These are phyloP conservation scores for Eurosta solidaginis DNA, from an alignment of 1,140 invertebrate species.

Conservation along the genomic window DNA sequence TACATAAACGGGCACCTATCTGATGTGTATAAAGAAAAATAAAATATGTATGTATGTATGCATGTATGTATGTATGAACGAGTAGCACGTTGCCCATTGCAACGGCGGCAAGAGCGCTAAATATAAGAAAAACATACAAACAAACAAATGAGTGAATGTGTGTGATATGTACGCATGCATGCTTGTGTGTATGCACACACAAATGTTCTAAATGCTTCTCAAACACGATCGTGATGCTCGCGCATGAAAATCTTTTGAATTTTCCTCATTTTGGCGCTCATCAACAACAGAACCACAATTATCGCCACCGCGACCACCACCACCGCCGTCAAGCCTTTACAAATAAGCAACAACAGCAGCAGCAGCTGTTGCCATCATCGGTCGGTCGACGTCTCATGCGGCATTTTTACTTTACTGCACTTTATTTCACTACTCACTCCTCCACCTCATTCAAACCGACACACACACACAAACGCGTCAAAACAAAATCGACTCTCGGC, in stretches of 20 bases:
- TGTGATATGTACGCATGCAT: background rate
- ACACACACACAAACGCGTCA: no score
- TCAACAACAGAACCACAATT: background rate
- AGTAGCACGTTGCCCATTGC: background rate
- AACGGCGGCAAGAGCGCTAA: background rate
- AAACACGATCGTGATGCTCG: slow-evolving; percentile 6
- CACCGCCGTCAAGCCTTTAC: slow-evolving; percentile 7
- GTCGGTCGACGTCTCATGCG: background rate
- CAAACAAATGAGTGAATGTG: background rate
- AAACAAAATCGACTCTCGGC: background rate
- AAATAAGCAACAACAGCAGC: background rate
- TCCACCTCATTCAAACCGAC: no score
- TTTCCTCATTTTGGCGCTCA: slow-evolving; percentile 14
- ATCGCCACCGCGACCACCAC: background rate
- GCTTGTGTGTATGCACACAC: background rate
- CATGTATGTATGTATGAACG: background rate
- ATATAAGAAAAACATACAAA: background rate
- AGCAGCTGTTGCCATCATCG: background rate
- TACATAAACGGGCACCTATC: no score
- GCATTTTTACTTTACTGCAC: no score
- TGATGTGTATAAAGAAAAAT: no score
- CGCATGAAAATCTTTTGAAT: slow-evolving; percentile 27
- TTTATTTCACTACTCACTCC: background rate
- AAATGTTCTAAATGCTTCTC: background rate
- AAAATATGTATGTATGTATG: background rate